Base-by-base conservation (phyloP, 2,113 vertebrate genomes). In the Sphaerodactylus townsendi region DNA sequence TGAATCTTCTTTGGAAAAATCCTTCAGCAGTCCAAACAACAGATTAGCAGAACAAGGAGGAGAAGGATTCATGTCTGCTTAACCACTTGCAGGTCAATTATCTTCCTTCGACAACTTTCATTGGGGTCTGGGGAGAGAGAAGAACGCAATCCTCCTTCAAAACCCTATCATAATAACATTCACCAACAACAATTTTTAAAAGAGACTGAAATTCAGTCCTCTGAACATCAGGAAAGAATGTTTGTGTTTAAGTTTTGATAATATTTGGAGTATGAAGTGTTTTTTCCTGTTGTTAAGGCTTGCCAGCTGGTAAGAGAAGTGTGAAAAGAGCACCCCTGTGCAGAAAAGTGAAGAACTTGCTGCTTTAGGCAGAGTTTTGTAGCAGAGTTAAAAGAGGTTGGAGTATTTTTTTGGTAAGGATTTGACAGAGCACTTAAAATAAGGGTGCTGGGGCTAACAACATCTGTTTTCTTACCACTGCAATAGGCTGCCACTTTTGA, bases 331-430 rank as follows among this genome's bases (percentile, higher is more conserved):
- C n/a, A 0, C 1, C 10, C 8, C 8, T 2, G 6, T 10, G 10
- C 25, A 28, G 3, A 69, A 64, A 21, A 33, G 10, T 66, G 72
- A 0, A 84, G 13, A 81, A 76, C n/a, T 37, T 41, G 9, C 39
- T 68, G 35, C 50, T 69, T 46, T n/a, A 53, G 78, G 3, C 23
- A 19, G 50, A 59, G 65, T 33, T 35, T 73, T 79, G 46, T 77
- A 90, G 77, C 33, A 69, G 59, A 3, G 72, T 71, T 84, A 39
- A 64, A 83, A 41, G 33, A 85, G 80, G 28, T 81, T 59, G 21
- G 82, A 66, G n/a, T 7, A 65, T 64, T 71, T 50, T 78, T 10
- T 56, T 50, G 37, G 23, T 8, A 50, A 71, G 10, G 37, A 7
- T 70, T 66, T 78, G 30, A 23, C 56, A 53, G 56, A 48, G 19